Evolutionary conservation across 2,797 vertebrate species (phyloP), one percentile per base, ranked within the genome.

Genomic region (Erethizon dorsatum): DNA sequence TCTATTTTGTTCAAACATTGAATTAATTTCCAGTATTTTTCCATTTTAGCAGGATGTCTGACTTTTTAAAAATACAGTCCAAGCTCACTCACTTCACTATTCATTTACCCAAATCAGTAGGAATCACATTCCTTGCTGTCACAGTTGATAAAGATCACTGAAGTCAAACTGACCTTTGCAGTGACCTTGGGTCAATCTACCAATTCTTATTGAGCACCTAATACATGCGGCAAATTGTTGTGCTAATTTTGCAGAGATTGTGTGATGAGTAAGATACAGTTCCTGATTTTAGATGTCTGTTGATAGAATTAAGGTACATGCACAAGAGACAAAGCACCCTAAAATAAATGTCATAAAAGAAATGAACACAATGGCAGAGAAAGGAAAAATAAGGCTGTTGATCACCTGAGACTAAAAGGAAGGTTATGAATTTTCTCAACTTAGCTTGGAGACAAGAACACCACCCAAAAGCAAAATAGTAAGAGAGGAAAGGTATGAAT

Each of bases 121-220:
- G n/a, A 78, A 24, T 95, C n/a, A 83, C 50, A 91, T 84, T 57
- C 47, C 22, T 87, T 88, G 47, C 50, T 50, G 82, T 97, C 54
- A 31, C 8, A 85, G 50, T 63, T 93, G 15, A 78, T 95, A 73
- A 95, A 91, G 33, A 71, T 89, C 73, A 61, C 59, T 71, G 31
- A 95, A 92, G 50, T 57, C 59, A 71, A 2, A 57, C 5, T 63
- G 82, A 31, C 41, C 59, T 96, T 96, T 98, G 89, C 82, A 94
- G 77, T 94, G 45, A 96, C 85, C 52, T 91, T 91, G 45, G 75
- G 22, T 80, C 63, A 94, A 18, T 37, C 56, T 41, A 69, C 28
- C 88, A 80, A 54, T 67, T 71, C 57, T 92, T 57, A 82, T 20
- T 65, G 28, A 95, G 13, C 26, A 80, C 37, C 65, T 59, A 56